Evolutionary conservation across 1,140 invertebrate species (phyloP).

Genomic region (Druon quercuslanigerum): DNA sequence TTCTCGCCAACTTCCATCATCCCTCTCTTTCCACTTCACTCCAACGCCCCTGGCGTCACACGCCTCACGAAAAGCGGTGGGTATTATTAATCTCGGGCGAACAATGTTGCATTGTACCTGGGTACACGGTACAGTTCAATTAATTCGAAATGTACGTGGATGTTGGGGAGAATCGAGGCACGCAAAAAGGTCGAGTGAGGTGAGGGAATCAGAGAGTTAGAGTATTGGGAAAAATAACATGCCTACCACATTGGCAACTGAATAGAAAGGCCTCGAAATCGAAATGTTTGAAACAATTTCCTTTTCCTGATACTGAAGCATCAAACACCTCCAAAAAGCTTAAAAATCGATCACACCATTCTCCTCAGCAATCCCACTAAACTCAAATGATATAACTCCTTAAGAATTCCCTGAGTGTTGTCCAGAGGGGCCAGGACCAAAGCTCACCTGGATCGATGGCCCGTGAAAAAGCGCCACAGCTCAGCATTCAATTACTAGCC

Average conservation of each 20-base stretch:
- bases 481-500: slow-evolving; percentile 19
- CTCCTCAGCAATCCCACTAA: neutral
- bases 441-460: slow-evolving; percentile 18
- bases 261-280: no score
- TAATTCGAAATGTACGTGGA: slow-evolving; percentile 60
- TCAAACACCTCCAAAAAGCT: neutral
- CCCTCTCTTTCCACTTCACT: slow-evolving; percentile 30
- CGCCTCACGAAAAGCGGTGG: slow-evolving; percentile 36
- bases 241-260: neutral
- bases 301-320: neutral
- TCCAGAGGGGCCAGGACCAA: slow-evolving; percentile 20
- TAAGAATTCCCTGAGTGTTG: slow-evolving; percentile 8
- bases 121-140: slow-evolving; percentile 57
- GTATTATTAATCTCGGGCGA: slow-evolving; percentile 60
- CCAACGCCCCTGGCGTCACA: slow-evolving; percentile 27
- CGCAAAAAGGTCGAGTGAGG: slow-evolving; percentile 39
- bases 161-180: slow-evolving; percentile 41
- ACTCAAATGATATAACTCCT: neutral
- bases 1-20: slow-evolving; percentile 36
- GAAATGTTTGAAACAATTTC: neutral
- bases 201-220: slow-evolving; percentile 34
- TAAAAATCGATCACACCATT: neutral
- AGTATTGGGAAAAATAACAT: slow-evolving; percentile 28
- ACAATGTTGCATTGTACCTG: slow-evolving; percentile 63
- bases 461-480: slow-evolving; percentile 7